These are phyloP conservation scores for Coleophora flavipennella DNA, from an alignment of 2,888 invertebrate species.

Conservation along the genomic window DNA sequence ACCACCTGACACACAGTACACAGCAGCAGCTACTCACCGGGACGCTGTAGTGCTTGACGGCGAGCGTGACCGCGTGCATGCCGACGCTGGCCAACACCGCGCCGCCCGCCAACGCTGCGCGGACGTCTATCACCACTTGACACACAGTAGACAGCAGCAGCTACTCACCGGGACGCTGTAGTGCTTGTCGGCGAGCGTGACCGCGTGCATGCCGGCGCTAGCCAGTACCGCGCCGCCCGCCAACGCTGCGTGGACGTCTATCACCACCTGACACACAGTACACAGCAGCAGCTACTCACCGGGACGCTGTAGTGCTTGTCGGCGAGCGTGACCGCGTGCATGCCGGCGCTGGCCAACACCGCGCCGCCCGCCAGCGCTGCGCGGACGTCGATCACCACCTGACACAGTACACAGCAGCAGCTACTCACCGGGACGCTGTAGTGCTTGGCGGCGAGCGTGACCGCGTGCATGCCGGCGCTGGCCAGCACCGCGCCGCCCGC, in stretches of 20 bases:
- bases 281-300: too few species aligned
- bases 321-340: conserved; percentile 82
- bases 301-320: conserved; percentile 92
- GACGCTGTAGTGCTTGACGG: conserved; percentile 90
- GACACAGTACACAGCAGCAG: too few species aligned
- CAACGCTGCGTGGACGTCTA: conserved; percentile 88
- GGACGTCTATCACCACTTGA: conserved; percentile 81
- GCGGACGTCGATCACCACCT: conserved; percentile 85
- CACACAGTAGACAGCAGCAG: too few species aligned
- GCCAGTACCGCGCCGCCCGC: conserved; percentile 92
- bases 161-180: conserved; percentile 92
- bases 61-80: conserved; percentile 80
- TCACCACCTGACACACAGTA: too few species aligned
- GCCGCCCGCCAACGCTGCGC: conserved; percentile 88
- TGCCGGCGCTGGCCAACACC: conserved; percentile 90
- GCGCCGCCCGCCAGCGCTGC: conserved; percentile 89
- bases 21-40: conserved; percentile 64
- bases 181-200: conserved; percentile 86
- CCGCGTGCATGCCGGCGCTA: conserved; percentile 84
- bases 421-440: conserved; percentile 82
- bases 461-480: conserved; percentile 84
- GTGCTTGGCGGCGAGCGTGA: conserved; percentile 86
- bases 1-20: conserved; percentile 57
- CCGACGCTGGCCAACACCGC: conserved; percentile 92
- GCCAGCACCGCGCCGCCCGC: conserved; percentile 92